phyloP scores from a whole-genome alignment of 2,888 invertebrate species.

The Tipula vernalis region DNA sequence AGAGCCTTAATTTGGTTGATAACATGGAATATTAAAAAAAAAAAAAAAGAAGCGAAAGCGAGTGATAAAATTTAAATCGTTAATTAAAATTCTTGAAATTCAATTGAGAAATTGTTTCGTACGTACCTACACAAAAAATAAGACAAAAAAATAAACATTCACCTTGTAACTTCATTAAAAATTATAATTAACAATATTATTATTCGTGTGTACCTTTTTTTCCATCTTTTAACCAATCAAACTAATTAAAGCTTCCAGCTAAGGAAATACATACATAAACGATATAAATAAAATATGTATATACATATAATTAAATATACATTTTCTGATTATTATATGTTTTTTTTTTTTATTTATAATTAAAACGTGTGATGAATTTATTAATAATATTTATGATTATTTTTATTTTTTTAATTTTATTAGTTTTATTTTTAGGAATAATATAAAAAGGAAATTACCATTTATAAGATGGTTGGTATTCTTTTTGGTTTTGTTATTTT shows the following conservation, averaged over 20 bases:
- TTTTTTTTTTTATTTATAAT: not conserved
- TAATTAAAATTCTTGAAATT: not conserved
- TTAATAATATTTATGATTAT: not conserved
- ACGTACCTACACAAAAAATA: not conserved
- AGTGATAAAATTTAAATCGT: not conserved
- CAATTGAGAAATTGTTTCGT: not conserved
- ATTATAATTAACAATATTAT: slow-evolving; percentile 4
- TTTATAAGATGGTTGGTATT: not conserved
- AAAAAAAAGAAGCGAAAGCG: not conserved
- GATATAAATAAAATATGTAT: not conserved
- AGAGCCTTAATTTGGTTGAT: not conserved
- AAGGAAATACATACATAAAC: not conserved
- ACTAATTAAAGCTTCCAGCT: not conserved
- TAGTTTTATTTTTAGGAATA: not conserved
- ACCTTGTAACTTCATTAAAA: not conserved
- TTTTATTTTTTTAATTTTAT: not conserved
- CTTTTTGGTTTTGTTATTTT: not conserved
- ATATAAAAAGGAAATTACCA: not conserved
- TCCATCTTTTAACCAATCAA: not conserved
- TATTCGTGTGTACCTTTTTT: not conserved
- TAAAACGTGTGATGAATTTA: not conserved
- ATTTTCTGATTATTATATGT: not conserved
- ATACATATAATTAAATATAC: not conserved
- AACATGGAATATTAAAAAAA: not conserved
- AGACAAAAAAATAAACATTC: not conserved